These are phyloP conservation scores for Amphilophus citrinellus DNA, from an alignment of 2,113 vertebrate species.

Conservation along the genomic window DNA sequence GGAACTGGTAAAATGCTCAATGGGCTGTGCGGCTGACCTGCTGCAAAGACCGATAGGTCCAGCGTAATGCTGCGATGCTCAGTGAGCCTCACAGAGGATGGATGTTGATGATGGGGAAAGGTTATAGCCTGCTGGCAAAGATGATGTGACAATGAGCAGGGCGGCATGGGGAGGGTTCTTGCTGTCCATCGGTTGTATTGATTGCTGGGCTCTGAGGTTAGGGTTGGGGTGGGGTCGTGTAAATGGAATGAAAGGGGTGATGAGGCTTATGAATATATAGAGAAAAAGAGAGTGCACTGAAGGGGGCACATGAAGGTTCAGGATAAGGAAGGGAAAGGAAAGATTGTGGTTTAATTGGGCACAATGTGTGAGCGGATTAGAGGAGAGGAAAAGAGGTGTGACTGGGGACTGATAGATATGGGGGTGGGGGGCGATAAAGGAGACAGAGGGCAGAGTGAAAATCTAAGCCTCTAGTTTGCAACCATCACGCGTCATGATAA, in stretches of 20 bases:
- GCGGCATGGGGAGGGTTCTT: constrained; percentile 27
- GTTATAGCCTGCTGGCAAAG: constrained; percentile 52
- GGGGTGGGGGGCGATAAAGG: not conserved
- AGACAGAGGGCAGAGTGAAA: constrained; percentile 33
- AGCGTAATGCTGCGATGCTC: not conserved
- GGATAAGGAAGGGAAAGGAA: constrained; percentile 15
- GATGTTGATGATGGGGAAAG: constrained; percentile 43
- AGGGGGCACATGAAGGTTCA: not conserved
- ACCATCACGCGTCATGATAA: constrained; percentile 53
- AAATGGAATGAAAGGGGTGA: constrained; percentile 12
- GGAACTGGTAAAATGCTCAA: constrained; percentile 51
- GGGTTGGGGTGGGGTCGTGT: not conserved
- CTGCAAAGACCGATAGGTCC: constrained; percentile 49
- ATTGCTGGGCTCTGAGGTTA: constrained; percentile 27
- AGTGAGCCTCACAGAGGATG: constrained; percentile 23
- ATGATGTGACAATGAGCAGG: constrained; percentile 65
- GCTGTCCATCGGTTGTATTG: constrained; percentile 59
- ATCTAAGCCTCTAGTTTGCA: constrained; percentile 37
- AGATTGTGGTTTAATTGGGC: constrained; percentile 2
- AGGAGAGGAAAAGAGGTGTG: not conserved
- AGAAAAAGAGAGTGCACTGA: not conserved
- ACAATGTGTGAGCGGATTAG: not conserved
- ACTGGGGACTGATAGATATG: not conserved
- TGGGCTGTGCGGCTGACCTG: constrained; percentile 32
- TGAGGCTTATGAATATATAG: not conserved